These are phyloP conservation scores for Rutpela maculata DNA, from an alignment of 2,888 invertebrate genomes.

Conservation along the genomic window DNA sequence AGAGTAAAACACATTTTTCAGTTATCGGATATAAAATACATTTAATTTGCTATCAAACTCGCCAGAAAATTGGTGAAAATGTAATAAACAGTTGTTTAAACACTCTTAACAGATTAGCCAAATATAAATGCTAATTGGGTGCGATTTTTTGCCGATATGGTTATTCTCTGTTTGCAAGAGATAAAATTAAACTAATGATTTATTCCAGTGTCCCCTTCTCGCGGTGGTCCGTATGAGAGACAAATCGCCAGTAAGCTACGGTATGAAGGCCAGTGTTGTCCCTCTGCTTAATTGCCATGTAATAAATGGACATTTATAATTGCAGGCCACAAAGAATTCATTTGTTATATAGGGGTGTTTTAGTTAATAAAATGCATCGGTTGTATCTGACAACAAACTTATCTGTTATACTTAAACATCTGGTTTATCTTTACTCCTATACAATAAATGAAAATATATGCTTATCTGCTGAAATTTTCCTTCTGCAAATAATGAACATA, in stretches of 20 bases:
- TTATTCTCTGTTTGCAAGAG: slow-evolving; percentile 64
- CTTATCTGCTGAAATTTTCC: neutral
- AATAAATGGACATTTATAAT: slow-evolving; percentile 71
- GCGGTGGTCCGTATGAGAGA: slow-evolving; percentile 55
- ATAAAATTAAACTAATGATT: slow-evolving; percentile 68
- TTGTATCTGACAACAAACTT: slow-evolving; percentile 59
- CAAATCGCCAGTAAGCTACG: slow-evolving; percentile 59
- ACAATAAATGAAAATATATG: slow-evolving; percentile 17
- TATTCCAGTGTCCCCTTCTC: slow-evolving; percentile 60
- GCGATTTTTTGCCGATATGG: slow-evolving; percentile 62
- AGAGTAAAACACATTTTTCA: neutral
- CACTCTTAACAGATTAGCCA: slow-evolving; percentile 55
- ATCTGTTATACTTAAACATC: slow-evolving; percentile 49
- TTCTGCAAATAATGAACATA: neutral
- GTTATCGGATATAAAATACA: neutral
- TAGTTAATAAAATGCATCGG: slow-evolving; percentile 64
- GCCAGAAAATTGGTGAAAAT: slow-evolving; percentile 38
- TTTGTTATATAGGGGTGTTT: slow-evolving; percentile 65
- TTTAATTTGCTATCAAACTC: slow-evolving; percentile 12
- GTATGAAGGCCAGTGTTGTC: slow-evolving; percentile 63
- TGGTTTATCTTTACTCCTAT: slow-evolving; percentile 36
- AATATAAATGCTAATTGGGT: slow-evolving; percentile 64
- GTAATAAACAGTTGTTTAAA: slow-evolving; percentile 49
- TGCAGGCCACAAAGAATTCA: slow-evolving; percentile 70
- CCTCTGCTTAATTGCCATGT: slow-evolving; percentile 71